These are phyloP conservation scores for Enteromius treurensis DNA, from an alignment of 2,797 vertebrate genomes.

Conservation along the genomic window DNA sequence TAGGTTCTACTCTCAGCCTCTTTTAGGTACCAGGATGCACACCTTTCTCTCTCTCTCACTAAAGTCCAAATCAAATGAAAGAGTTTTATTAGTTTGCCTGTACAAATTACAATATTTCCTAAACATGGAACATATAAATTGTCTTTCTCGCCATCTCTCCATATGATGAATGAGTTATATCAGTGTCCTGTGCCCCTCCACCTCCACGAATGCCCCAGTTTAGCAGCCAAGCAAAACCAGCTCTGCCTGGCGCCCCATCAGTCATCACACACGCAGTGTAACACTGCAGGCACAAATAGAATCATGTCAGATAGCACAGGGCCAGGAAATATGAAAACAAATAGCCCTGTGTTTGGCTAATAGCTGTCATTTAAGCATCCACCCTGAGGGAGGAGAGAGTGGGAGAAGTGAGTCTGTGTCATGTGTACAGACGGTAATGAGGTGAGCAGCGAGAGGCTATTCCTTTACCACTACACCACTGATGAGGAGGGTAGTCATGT, in stretches of 20 bases:
- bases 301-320: conserved; percentile 73
- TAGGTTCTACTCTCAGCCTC: neutral
- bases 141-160: conserved; percentile 33
- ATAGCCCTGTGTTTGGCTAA: conserved; percentile 65
- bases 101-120: conserved; percentile 31
- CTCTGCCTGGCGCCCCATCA: conserved; percentile 69
- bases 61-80: conserved; percentile 1
- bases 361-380: conserved; percentile 53
- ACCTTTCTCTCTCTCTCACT: neutral
- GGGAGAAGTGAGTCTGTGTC: conserved; percentile 41
- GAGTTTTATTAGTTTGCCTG: conserved; percentile 19
- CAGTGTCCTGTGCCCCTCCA: conserved; percentile 54
- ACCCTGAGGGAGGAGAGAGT: conserved; percentile 44
- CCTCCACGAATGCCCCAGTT: conserved; percentile 76
- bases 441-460: conserved; percentile 43
- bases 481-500: conserved; percentile 54
- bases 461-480: conserved; percentile 53
- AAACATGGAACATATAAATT: conserved; percentile 18
- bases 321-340: conserved; percentile 72
- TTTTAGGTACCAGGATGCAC: neutral
- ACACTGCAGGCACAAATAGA: conserved; percentile 72
- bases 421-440: conserved; percentile 48
- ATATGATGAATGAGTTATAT: conserved; percentile 41
- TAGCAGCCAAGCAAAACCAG: conserved; percentile 80
- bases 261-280: conserved; percentile 61